Conservation (phyloP, 2,888 invertebrate species). For the Colletes collaris region DNA sequence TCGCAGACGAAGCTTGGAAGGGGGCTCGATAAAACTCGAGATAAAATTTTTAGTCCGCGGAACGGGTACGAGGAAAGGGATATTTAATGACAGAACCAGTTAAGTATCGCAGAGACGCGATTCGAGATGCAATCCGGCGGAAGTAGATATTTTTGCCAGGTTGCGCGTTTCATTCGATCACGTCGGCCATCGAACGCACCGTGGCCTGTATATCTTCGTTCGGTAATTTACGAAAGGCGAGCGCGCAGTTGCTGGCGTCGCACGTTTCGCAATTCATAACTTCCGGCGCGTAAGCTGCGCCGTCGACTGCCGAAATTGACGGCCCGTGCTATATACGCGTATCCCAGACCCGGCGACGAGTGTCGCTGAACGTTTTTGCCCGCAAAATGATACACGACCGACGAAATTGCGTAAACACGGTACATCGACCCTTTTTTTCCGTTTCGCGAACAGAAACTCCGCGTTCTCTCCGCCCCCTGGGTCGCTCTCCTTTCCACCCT, state of each 20-base stretch:
- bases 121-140: neutral
- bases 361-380: slow-evolving; percentile 67
- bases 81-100: too few species aligned
- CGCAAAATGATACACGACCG: slow-evolving; percentile 66
- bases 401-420: slow-evolving; percentile 65
- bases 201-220: slow-evolving; percentile 37
- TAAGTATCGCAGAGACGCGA: too few species aligned
- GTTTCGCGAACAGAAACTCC: neutral
- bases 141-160: slow-evolving; percentile 30
- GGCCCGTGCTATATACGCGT: slow-evolving; percentile 42
- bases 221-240: slow-evolving; percentile 50
- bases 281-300: slow-evolving; percentile 44
- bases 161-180: slow-evolving; percentile 47
- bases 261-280: slow-evolving; percentile 60
- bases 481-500: too few species aligned
- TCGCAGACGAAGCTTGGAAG: too few species aligned
- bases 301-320: slow-evolving; percentile 52
- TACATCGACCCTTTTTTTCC: slow-evolving; percentile 7
- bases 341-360: slow-evolving; percentile 51
- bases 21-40: too few species aligned
- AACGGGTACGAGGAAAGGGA: neutral
- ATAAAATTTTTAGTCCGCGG: neutral
- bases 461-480: too few species aligned
- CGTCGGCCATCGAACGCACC: slow-evolving; percentile 38
- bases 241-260: slow-evolving; percentile 22